Percentiles rank a stretch among this genome's conserved stretches.
These are phyloP conservation scores for Atta cephalotes DNA, from an alignment of 1,140 invertebrate species.

Conservation along the genomic window DNA sequence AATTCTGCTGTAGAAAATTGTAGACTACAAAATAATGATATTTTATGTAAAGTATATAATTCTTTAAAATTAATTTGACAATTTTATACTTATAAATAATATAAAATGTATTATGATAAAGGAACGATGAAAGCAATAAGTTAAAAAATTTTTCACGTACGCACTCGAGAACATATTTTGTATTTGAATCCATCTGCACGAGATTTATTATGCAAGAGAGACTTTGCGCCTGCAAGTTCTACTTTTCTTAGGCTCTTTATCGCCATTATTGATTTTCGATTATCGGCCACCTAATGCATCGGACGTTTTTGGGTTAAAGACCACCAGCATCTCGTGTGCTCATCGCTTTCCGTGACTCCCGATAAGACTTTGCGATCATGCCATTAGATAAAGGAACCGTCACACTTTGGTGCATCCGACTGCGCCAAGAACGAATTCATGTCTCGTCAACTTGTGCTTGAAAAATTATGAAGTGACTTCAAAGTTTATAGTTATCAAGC, in stretches of 20 bases:
- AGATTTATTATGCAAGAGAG: conserved; percentile 75
- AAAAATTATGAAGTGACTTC: conserved; percentile 38
- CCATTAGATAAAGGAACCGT: conserved; percentile 55
- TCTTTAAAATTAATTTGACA: background rate
- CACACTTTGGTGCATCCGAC: conserved; percentile 47
- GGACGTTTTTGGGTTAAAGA: conserved; percentile 77
- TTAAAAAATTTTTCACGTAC: conserved; percentile 29
- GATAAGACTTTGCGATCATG: conserved; percentile 60
- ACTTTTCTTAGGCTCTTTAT: conserved; percentile 70
- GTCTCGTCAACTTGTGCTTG: background rate
- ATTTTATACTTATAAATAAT: background rate
- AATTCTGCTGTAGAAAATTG: background rate
- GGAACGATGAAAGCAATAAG: conserved; percentile 3
- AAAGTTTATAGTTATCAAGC: conserved; percentile 21
- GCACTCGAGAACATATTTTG: conserved; percentile 32
- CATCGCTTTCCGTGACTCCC: conserved; percentile 36
- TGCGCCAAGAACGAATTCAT: conserved; percentile 15
- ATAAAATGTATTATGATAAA: background rate
- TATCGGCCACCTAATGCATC: conserved; percentile 70
- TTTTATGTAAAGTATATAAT: background rate
- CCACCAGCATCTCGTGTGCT: conserved; percentile 47
- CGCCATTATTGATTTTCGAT: conserved; percentile 75
- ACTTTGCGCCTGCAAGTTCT: conserved; percentile 41
- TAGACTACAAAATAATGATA: background rate
- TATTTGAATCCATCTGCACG: conserved; percentile 26